Base-by-base conservation (phyloP, 2,888 invertebrate species). In the Flexamia atlantica region DNA sequence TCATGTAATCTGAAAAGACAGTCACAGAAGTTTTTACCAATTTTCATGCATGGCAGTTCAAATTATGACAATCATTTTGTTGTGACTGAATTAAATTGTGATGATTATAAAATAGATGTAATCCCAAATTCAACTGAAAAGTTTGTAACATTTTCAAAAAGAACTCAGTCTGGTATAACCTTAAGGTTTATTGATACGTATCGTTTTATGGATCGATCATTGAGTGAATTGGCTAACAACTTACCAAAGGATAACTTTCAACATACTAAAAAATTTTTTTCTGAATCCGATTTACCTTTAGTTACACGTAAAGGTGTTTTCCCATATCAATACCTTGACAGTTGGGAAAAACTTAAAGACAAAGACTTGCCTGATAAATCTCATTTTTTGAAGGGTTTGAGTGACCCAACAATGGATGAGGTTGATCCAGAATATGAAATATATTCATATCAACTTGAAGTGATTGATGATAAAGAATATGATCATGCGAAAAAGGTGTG, bases 401-500 rank as follows among this genome's bases (percentile, higher is more conserved):
- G 50, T 14, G 83, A 89, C 70, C 60, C 85, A 23, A 25, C 85
- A 28, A 87, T 88, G 42, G 85, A 82, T n/a, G n/a, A n/a, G n/a
- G 85, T 83, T 36, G 85, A 87, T 46, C 12, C 46, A 46, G 46
- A 46, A 46, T 12, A 46, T 17, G 46, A 12, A 2, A 9, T 12
- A 2, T 46, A 46, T 46, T 12, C 46, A 3, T 4, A 46, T 12
- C 46, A 46, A 46, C 46, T 17, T 9, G n/a, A 46, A 46, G 10
- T 12, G 17, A 46, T 46, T 46, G 46, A 46, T 46, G 46, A 46
- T 12, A 84, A 82, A 30, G 88, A 89, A 74, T 90, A 90, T 85
- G 57, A 85, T 17, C 89, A 89, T 87, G 90, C 90, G 4, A 36
- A 85, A 60, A 85, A 85, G 3, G 88, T 90, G 0, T 90, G 90